Evolutionary conservation across 2,888 invertebrate genomes (phyloP), one percentile per base, ranked within the genome.

Genomic region (Helleia helle): DNA sequence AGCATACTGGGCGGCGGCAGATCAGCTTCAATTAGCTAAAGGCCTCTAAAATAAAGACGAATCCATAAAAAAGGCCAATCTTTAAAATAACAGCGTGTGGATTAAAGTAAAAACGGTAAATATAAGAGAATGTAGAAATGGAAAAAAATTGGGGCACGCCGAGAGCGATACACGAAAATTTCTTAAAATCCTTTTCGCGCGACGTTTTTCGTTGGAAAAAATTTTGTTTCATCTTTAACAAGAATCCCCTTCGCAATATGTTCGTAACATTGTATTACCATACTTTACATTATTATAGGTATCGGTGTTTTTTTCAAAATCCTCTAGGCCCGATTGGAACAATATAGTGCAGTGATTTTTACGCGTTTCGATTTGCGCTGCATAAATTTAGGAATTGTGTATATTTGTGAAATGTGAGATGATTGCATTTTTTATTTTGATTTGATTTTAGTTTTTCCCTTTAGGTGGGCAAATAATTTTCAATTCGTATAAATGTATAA

Each of bases 131-230:
- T 37, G 37, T n/a, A 9, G 6, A 37, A 22, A 22, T 5, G 22
- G 2, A 37, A 15, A 26, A 25, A 26, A 37, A 37, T 22, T 34
- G 5, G 22, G 48, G 28, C 41, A 46, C 41, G 49, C 52, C 50
- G 44, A 38, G 41, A 36, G 52, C 52, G 44, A 42, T 52, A 52
- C 47, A 47, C 43, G 46, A 52, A 52, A 47, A 49, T 47, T 49
- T 50, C 49, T 50, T 49, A 50, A 51, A 45, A 50, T 51, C 39
- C 46, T 49, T 50, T 18, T 9, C 9, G 31, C 6, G 17, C 31
- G 31, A 31, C 18, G 11, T 11, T 17, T 29, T 38, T 8, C 30
- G n/a, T n/a, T 36, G 31, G 38, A 11, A 9, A 17, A 31, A 17
- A 17, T 31, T 18, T 17, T 9, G 17, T 31, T 31, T 31, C 31